Conservation (phyloP, 2,888 invertebrate species). For the Trissolcus japonicus region DNA sequence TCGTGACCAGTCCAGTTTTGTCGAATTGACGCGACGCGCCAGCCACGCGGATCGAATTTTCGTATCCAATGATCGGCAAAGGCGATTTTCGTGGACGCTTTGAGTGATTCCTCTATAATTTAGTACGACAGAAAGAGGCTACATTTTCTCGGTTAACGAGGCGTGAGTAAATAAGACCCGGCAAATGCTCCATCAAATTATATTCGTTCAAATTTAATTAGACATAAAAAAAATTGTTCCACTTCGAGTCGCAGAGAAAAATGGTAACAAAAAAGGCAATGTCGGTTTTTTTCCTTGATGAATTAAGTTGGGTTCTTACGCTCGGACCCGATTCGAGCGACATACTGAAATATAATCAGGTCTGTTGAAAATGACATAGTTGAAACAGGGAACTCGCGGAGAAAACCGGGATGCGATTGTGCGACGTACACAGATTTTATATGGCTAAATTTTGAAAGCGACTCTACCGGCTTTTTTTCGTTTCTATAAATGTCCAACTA, state of each 20-base stretch:
- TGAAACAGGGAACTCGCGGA: slow-evolving; percentile 5
- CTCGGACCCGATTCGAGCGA: background rate
- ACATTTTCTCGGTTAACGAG: too few relatives aligned
- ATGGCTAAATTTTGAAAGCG: slow-evolving; percentile 13
- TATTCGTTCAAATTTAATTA: too few relatives aligned
- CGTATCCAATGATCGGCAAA: background rate
- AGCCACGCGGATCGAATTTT: too few relatives aligned
- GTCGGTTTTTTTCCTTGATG: too few relatives aligned
- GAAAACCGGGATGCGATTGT: slow-evolving; percentile 28
- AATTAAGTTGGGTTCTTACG: too few relatives aligned
- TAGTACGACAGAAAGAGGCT: background rate
- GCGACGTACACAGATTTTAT: slow-evolving; percentile 6
- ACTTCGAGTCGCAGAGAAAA: too few relatives aligned
- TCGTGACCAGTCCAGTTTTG: background rate
- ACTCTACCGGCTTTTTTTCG: slow-evolving; percentile 21
- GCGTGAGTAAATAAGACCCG: too few relatives aligned
- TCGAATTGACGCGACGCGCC: background rate
- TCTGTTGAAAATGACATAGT: background rate
- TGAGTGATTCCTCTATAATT: background rate
- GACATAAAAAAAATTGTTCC: too few relatives aligned
- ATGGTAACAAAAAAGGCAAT: too few relatives aligned
- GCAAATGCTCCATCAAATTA: too few relatives aligned
- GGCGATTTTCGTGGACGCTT: too few relatives aligned
- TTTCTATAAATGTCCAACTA: slow-evolving; percentile 19
- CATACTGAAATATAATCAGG: slow-evolving; percentile 4